phyloP scores from a whole-genome alignment of 2,797 vertebrate genomes.

The Pyrrhura leucotis region DNA sequence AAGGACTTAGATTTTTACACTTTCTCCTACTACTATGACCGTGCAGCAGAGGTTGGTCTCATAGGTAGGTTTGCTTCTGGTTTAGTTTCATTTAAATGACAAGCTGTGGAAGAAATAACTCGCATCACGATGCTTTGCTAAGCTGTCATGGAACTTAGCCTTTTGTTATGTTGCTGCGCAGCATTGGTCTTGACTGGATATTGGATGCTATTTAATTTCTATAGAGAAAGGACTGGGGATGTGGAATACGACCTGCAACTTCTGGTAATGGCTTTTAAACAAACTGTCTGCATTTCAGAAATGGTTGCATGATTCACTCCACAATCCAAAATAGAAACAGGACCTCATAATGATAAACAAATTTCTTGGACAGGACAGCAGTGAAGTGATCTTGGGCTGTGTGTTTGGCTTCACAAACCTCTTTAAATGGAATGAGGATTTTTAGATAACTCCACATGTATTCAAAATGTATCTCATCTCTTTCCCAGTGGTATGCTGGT shows the following conservation, averaged over 20 bases:
- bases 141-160: not conserved
- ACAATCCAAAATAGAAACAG: not conserved
- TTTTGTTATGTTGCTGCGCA: not conserved
- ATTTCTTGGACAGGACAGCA: not conserved
- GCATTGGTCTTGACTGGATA: not conserved
- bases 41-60: conserved; percentile 83
- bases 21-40: conserved; percentile 93
- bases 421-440: not conserved
- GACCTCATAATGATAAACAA: not conserved
- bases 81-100: not conserved
- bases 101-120: not conserved
- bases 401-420: not conserved
- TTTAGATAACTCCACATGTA: not conserved
- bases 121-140: not conserved
- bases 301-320: not conserved
- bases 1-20: conserved; percentile 87
- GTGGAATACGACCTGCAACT: not conserved
- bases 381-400: not conserved
- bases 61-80: conserved; percentile 80
- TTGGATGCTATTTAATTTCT: not conserved
- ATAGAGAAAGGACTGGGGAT: not conserved
- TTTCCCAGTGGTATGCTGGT: not conserved
- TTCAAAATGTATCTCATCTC: not conserved
- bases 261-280: not conserved
- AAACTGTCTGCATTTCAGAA: not conserved